Evolutionary conservation across 2,113 vertebrate genomes (phyloP), one percentile per base, ranked within the genome.

Genomic region (Ancistrus triradiatus): DNA sequence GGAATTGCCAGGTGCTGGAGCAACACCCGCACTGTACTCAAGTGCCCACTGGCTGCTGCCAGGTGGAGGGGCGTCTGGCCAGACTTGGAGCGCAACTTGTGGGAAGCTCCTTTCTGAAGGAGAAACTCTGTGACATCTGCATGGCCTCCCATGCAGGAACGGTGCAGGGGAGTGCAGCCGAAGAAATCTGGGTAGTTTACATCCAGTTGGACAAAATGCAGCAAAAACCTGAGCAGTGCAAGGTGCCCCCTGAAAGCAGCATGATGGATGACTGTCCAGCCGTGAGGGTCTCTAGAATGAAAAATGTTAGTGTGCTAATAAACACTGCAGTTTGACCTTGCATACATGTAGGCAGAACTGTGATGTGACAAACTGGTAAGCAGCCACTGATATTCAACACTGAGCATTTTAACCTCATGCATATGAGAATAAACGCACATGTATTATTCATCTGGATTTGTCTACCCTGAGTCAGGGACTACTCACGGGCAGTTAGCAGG

Each of bases 41-140:
- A 22, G 51, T 78, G 67, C 4, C 81, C 79, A 3, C 72, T 69
- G 25, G 74, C 78, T 24, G 79, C 72, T 9, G 78, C 72, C 66
- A 81, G 59, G 50, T 81, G 81, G 15, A 83, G 70, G 50, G 81
- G 64, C 0, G 79, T 77, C 59, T 80, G 74, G 38, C 81, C 81
- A 3, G 74, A 80, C 50, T 70, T 56, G 9, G 73, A 71, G 11
- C 65, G 53, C 9, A 49, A 47, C 14, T 73, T 70, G 5, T 74
- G 79, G 11, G 74, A 78, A 1, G 79, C 79, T 15, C 81, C 78
- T 19, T 62, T 67, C 56, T 79, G 69, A n/a, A 83, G 63, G 11
- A 83, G 80, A 33, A 74, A 69, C 24, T 73, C 68, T 1, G 70
- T 63, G n/a, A 59, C 43, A 1, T 74, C 67, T 1, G 64, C 47